Base-by-base conservation (phyloP, 2,888 invertebrate species). In the Sarcophaga rosellei region DNA sequence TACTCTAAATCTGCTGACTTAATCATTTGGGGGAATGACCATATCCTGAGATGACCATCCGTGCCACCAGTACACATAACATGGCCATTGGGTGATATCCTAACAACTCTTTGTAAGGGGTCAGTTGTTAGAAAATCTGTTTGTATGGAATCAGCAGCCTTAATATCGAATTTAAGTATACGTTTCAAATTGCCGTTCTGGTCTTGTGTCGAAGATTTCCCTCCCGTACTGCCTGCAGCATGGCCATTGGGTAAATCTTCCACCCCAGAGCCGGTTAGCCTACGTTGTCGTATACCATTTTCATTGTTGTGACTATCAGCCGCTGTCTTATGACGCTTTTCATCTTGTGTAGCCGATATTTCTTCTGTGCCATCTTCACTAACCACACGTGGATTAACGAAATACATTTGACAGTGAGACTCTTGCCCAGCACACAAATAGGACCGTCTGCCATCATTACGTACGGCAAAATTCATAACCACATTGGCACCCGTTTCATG, bases 21-120 rank as follows among this genome's bases (percentile, higher is more conserved):
- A 76, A 95, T 94, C 94, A 98, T 94, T 89, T 96, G 95, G 0
- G 98, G 98, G 92, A 97, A 98, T 91, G 95, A 95, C 99, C 99
- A 99, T 12, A 99, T 93, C 79, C 98, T 94, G 53, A 99, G 94
- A 90, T 95, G 95, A 4, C 98, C 97, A 93, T 99, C 99, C 0
- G 97, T 96, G 45, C 99, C 98, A 66, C 98, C 99, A 0, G 98
- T 98, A 0, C 96, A 97, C 95, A 99, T 96, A 44, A 97, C 91
- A 90, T 95, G 96, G 11, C 97, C 96, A 91, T 95, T 95, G 63
- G 95, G 95, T 90, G 96, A 96, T 89, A 98, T 95, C 76, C 96
- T 94, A 17, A 98, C 97, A 81, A 98, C 96, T 92, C 98, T 95
- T 92, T 98, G 98, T 87, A 98, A 94, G 3, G 98, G 96, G 89